These are phyloP conservation scores for Arizona elegans DNA, from an alignment of 2,113 vertebrate species.

Conservation along the genomic window DNA sequence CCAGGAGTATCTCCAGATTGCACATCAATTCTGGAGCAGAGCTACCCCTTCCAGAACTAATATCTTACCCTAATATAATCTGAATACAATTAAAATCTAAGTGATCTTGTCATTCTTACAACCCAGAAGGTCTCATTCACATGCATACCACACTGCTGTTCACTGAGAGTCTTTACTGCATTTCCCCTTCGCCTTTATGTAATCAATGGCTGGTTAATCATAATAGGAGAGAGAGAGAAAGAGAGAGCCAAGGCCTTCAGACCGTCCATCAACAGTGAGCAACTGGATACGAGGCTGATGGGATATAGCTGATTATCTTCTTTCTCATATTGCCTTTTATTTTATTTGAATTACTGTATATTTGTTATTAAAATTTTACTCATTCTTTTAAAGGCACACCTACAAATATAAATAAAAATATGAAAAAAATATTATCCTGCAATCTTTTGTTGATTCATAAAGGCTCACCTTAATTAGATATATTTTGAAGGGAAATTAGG, in stretches of 20 bases:
- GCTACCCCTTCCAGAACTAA: not conserved
- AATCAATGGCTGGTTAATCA: not conserved
- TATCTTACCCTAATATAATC: not conserved
- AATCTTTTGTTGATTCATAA: not conserved
- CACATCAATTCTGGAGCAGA: not conserved
- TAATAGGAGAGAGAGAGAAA: not conserved
- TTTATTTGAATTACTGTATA: not conserved
- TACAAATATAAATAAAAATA: not conserved
- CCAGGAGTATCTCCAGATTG: not conserved
- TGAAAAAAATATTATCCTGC: not conserved
- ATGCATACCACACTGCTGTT: not conserved
- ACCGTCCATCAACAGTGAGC: not conserved
- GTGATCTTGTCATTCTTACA: not conserved
- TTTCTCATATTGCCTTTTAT: not conserved
- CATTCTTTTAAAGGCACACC: not conserved
- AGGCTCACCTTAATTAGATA: not conserved
- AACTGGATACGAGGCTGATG: not conserved
- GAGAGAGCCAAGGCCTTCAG: not conserved
- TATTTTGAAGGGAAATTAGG: not conserved
- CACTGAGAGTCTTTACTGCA: not conserved
- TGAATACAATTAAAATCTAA: not conserved
- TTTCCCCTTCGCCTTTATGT: not conserved
- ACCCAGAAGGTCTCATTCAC: not conserved
- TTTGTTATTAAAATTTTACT: not conserved
- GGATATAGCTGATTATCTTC: not conserved